Evolutionary conservation across 2,888 invertebrate genomes (phyloP).

Genomic region (Dicyrtomina minuta): DNA sequence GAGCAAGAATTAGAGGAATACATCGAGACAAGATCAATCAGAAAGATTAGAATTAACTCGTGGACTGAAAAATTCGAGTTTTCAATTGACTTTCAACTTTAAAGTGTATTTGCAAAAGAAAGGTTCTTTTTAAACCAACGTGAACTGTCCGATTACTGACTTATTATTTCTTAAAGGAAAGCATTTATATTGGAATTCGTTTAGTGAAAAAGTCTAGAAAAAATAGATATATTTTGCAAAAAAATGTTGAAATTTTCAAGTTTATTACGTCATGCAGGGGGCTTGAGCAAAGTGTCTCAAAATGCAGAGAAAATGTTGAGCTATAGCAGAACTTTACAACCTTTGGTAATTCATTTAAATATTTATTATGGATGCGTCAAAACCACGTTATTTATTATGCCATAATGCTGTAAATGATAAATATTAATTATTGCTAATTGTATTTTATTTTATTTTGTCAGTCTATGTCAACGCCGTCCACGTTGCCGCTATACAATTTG

Average conservation of each 20-base stretch:
- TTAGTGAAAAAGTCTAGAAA: background rate
- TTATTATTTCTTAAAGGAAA: too few relatives aligned
- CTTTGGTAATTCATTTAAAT: slow-evolving; percentile 7
- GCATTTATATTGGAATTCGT: background rate
- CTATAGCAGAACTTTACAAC: background rate
- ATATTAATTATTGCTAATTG: background rate
- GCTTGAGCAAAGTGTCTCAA: background rate
- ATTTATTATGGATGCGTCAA: too few relatives aligned
- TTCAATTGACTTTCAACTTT: too few relatives aligned
- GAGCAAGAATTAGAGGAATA: too few relatives aligned
- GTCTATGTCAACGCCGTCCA: background rate
- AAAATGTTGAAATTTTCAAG: slow-evolving; percentile 7
- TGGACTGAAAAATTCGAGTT: too few relatives aligned
- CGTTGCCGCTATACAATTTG: background rate
- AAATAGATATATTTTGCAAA: too few relatives aligned
- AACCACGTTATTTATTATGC: too few relatives aligned
- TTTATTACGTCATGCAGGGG: background rate
- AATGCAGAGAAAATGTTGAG: background rate
- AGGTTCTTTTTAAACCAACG: too few relatives aligned
- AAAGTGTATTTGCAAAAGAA: too few relatives aligned
- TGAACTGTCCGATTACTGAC: too few relatives aligned
- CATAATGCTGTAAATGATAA: background rate
- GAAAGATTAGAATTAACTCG: too few relatives aligned
- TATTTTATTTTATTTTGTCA: background rate
- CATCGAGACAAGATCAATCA: too few relatives aligned